Conservation (phyloP, 2,888 invertebrate genomes). For the Cenopis cana region DNA sequence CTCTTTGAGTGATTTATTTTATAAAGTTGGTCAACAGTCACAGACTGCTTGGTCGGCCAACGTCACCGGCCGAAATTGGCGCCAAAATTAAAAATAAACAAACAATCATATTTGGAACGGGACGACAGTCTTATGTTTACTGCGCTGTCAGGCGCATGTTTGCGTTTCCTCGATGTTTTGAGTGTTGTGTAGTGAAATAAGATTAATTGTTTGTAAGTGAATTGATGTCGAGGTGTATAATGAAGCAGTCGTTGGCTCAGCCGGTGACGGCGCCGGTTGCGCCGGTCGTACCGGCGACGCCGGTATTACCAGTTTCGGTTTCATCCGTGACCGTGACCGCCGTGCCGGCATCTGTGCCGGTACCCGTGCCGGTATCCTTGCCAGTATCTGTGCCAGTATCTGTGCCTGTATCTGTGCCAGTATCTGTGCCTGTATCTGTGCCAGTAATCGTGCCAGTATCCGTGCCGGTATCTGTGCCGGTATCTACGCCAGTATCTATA, state of each 20-base stretch:
- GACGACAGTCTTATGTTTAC: conserved; percentile 81
- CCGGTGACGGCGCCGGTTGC: conserved; percentile 58
- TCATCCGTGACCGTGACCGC: conserved; percentile 58
- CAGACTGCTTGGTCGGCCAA: conserved; percentile 63
- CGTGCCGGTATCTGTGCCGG: conserved; percentile 48
- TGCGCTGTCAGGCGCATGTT: conserved; percentile 67
- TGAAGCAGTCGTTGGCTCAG: conserved; percentile 77
- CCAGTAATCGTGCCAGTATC: no score
- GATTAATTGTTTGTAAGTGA: conserved; percentile 47
- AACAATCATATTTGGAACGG: conserved; percentile 81
- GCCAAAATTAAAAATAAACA: conserved; percentile 84
- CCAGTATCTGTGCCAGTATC: conserved; percentile 11
- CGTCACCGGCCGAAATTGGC: conserved; percentile 73
- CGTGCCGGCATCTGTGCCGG: conserved; percentile 45
- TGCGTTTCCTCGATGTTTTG: conserved; percentile 52
- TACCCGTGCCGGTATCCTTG: conserved; percentile 54
- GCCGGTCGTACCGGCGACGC: conserved; percentile 48
- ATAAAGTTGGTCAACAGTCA: conserved; percentile 40
- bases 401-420: conserved; percentile 11
- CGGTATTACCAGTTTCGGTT: conserved; percentile 54
- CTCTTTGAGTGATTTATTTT: neutral
- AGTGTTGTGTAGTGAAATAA: conserved; percentile 52
- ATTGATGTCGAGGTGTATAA: conserved; percentile 79
- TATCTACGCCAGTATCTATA: conserved; percentile 54
- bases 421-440: conserved; percentile 48